Evolutionary conservation across 2,797 vertebrate species (phyloP), one percentile per base, ranked within the genome.

Genomic region (Girardinus metallicus): DNA sequence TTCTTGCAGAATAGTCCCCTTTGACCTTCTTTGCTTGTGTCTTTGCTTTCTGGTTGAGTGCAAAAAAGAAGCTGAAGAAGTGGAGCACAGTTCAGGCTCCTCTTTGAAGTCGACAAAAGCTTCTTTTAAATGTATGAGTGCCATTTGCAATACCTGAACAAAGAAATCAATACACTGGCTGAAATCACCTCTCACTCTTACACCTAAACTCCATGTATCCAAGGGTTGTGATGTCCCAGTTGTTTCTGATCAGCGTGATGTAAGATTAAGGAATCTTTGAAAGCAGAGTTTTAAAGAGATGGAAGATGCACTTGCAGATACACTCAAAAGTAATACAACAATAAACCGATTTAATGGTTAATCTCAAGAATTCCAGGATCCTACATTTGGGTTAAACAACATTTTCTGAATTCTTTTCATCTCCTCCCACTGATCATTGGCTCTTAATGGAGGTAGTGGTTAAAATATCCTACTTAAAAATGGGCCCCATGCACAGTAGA

Each of bases 21-120:
- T 82, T 89, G 76, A 82, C 74, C 80, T 82, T 76, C 72, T n/a
- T 72, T 36, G n/a, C 18, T 77, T 15, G 26, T 44, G 66, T 74
- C 26, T 89, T 36, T 49, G 29, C 76, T 81, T 39, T 85, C 77
- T 82, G 41, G 39, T 51, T 84, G 51, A 80, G 68, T 70, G 1
- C 15, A 76, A 46, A 31, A 29, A 39, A 29, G 43, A 49, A 55
- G 55, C 55, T 41, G 31, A 53, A 72, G 68, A 72, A 72, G 82
- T 21, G 55, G 5, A n/a, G 7, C 51, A 70, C 23, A 75, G 29
- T n/a, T 75, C 66, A 36, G 53, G 34, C 18, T 41, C 47, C 10
- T 73, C 75, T 79, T 66, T 31, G 10, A 23, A 70, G 68, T 44
- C 70, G 16, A 72, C 41, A 51, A 29, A 79, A 53, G 43, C 3